Base-by-base conservation (phyloP, 2,888 invertebrate species). In the Mesorhabditis sp. region DNA sequence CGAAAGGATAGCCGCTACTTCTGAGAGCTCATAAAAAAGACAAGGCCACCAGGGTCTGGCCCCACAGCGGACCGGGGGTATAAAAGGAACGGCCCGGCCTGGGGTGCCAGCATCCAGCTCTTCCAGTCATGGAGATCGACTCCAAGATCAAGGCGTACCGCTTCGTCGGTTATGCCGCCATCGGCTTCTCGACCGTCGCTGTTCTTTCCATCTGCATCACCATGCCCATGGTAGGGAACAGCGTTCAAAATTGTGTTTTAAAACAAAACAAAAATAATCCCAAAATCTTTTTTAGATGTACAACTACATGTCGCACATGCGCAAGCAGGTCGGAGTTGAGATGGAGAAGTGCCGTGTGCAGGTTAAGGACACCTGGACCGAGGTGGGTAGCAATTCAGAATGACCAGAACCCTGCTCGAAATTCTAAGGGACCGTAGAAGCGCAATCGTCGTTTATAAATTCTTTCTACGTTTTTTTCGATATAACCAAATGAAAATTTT, bases 111-210 rank as follows among this genome's bases (percentile, higher is more conserved):
- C 28, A 28, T 28, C 28, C 28, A 28, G 28, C 28, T 28, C 28
- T 28, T 28, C 28, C 28, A 50, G n/a, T 50, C 58, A 50, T 50
- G 58, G 58, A 50, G 58, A 50, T 50, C n/a, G 58, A 50, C 58
- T 13, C 58, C 58, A 50, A 50, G 58, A 50, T 50, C n/a, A 50
- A 50, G 58, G 58, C 58, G 58, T 50, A 50, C n/a, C 58, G 58
- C 58, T 50, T 50, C 58, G 58, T 50, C n/a, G 58, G 58, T n/a
- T 50, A 50, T 50, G 58, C 58, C n/a, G 58, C 58, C 58, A 50
- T 50, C 58, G 58, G 58, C 7, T 50, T 50, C 58, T 50, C 58
- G 7, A 50, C 58, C 58, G 58, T 50, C 58, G 58, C 58, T 50
- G 58, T 50, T 10, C 58, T 50, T 50, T 50, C 58, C 58, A 50